Conservation (phyloP, 2,888 invertebrate genomes). For the Belgica antarctica region DNA sequence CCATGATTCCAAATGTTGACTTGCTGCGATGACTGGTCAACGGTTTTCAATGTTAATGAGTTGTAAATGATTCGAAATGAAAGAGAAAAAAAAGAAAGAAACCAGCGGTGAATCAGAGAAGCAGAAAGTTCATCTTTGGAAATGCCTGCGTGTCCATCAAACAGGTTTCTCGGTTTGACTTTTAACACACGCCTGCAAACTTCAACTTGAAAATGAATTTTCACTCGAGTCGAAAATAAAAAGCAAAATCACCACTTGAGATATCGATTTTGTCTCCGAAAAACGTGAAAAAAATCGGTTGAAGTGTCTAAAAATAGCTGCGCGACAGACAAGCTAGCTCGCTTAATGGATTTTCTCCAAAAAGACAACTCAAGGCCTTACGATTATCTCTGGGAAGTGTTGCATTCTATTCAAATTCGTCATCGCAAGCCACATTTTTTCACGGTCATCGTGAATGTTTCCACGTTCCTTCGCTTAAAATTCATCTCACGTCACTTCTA, state of each 20-base stretch:
- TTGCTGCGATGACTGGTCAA: background rate
- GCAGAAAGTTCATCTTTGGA: slow-evolving; percentile 16
- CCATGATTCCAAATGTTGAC: slow-evolving; percentile 30
- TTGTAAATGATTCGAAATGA: background rate
- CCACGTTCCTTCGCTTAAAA: background rate
- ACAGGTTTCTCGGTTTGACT: background rate
- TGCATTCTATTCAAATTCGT: background rate
- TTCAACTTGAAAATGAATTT: slow-evolving; percentile 22
- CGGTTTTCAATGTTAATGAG: slow-evolving; percentile 36
- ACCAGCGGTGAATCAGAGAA: slow-evolving; percentile 31
- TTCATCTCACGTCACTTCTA: slow-evolving; percentile 7
- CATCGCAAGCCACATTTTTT: background rate
- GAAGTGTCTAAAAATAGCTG: background rate
- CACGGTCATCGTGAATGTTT: slow-evolving; percentile 14
- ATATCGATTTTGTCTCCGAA: slow-evolving; percentile 14
- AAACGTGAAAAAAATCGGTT: too few species aligned
- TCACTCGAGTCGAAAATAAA: slow-evolving; percentile 4
- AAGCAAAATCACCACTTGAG: background rate
- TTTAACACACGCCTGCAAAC: background rate
- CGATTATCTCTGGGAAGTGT: too few species aligned
- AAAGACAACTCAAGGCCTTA: too few species aligned
- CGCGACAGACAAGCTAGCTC: background rate
- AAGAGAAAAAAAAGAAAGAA: slow-evolving; percentile 6
- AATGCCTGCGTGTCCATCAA: background rate
- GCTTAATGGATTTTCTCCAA: background rate